Conservation (phyloP, 1,140 invertebrate genomes). For the Danaus plexippus region DNA sequence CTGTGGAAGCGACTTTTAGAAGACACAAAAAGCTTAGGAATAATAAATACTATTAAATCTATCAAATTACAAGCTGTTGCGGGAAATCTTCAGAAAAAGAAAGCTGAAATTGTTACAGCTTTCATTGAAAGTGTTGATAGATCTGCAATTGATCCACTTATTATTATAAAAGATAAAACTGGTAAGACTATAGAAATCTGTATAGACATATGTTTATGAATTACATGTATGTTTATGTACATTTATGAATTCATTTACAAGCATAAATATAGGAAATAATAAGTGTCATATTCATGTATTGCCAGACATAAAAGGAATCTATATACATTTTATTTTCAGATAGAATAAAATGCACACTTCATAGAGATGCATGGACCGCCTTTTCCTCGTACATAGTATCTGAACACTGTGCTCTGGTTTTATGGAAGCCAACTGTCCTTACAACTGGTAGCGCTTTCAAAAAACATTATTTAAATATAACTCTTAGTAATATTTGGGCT, state of each 20-base stretch:
- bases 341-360: constrained; percentile 57
- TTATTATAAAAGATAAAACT: constrained; percentile 50
- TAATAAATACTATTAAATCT: constrained; percentile 44
- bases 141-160: constrained; percentile 54
- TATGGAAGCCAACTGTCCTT: constrained; percentile 51
- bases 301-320: not conserved
- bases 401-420: constrained; percentile 48
- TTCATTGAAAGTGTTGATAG: constrained; percentile 57
- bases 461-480: constrained; percentile 63
- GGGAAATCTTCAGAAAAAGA: constrained; percentile 41
- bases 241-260: constrained; percentile 47
- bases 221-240: too few species aligned
- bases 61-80: constrained; percentile 48
- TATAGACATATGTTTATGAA: too few species aligned
- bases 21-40: constrained; percentile 38
- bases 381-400: constrained; percentile 56
- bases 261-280: constrained; percentile 51
- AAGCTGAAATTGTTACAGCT: constrained; percentile 49
- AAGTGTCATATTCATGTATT: constrained; percentile 5
- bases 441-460: constrained; percentile 59
- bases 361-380: constrained; percentile 58
- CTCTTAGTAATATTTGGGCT: constrained; percentile 49
- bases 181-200: constrained; percentile 26
- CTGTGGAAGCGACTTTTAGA: constrained; percentile 46
- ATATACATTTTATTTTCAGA: constrained; percentile 36